phyloP scores from a whole-genome alignment of 1,140 invertebrate genomes.

The Drosophila lini region DNA sequence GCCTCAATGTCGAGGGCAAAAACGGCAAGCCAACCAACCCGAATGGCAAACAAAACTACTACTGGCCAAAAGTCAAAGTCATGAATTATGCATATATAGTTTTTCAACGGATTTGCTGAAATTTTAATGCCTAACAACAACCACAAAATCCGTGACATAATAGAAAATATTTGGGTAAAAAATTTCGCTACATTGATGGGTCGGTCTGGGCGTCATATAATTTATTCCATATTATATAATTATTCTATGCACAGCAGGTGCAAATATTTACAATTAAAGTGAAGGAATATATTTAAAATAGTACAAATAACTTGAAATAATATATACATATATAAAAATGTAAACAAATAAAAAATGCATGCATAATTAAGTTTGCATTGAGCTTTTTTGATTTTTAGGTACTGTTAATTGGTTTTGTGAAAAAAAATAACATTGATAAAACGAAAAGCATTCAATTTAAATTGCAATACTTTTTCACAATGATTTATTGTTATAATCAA shows the following conservation, averaged over 20 bases:
- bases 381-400: background rate
- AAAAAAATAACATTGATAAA: slow-evolving; percentile 1
- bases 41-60: background rate
- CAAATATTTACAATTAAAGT: slow-evolving; percentile 30
- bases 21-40: slow-evolving; percentile 4
- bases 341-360: slow-evolving; percentile 13
- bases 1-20: slow-evolving; percentile 67
- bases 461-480: slow-evolving; percentile 6
- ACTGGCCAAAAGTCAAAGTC: slow-evolving; percentile 26
- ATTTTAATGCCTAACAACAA: slow-evolving; percentile 45
- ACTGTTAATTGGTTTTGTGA: slow-evolving; percentile 1
- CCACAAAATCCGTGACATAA: slow-evolving; percentile 38
- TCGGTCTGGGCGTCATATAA: background rate
- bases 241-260: background rate
- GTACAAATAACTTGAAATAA: background rate
- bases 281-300: slow-evolving; percentile 1
- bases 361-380: slow-evolving; percentile 18
- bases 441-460: background rate
- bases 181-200: background rate
- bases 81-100: slow-evolving; percentile 47
- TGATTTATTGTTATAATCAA: background rate
- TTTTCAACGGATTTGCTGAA: slow-evolving; percentile 65
- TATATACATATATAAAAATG: background rate
- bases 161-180: slow-evolving; percentile 23
- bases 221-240: slow-evolving; percentile 24